Percentiles rank a stretch among this genome's conserved stretches.
phyloP scores from a whole-genome alignment of 2,888 invertebrate species.

The Dryomyza anilis region DNA sequence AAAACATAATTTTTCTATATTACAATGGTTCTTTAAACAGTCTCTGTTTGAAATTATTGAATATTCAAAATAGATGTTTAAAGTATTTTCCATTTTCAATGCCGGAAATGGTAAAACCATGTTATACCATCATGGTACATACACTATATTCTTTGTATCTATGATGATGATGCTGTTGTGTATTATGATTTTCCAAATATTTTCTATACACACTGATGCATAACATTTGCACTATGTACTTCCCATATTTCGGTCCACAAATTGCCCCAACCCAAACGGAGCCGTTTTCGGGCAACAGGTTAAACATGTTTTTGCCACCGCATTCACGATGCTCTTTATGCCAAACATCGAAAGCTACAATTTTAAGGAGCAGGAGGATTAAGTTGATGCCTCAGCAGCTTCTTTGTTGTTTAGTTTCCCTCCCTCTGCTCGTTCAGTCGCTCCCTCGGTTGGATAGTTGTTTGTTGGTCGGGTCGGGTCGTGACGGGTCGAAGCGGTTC shows the following conservation, averaged over 20 bases:
- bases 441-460: not conserved
- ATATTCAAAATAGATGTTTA: too few species aligned
- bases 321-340: conserved; percentile 15
- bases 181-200: not conserved
- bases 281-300: conserved; percentile 19
- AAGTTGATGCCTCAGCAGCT: conserved; percentile 6
- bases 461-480: not conserved
- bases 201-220: not conserved
- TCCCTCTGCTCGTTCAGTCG: not conserved
- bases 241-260: not conserved
- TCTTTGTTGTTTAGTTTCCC: conserved; percentile 3
- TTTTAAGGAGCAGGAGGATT: conserved; percentile 23
- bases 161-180: not conserved
- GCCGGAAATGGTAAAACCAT: too few species aligned
- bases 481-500: not conserved
- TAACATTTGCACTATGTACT: not conserved
- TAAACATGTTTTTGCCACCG: conserved; percentile 19
- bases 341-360: conserved; percentile 13
- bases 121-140: too few species aligned
- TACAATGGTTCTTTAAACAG: too few species aligned
- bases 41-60: too few species aligned
- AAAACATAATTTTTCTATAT: too few species aligned
- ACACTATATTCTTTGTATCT: too few species aligned
- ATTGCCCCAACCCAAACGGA: not conserved
- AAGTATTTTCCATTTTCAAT: too few species aligned